phyloP scores from a whole-genome alignment of 2,888 invertebrate genomes.

The Cataglyphis albicans region DNA sequence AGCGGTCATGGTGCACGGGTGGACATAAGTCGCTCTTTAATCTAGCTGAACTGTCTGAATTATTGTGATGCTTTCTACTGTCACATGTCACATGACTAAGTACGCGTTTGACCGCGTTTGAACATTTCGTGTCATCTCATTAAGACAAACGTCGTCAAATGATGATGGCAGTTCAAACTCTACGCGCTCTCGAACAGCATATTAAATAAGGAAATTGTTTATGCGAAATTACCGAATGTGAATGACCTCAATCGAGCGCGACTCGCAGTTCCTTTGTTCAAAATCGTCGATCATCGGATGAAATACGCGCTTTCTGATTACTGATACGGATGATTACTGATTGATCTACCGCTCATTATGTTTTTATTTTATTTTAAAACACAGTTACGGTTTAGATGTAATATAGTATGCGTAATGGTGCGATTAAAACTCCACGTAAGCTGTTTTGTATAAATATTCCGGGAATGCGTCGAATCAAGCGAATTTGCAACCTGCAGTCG shows the following conservation, averaged over 20 bases:
- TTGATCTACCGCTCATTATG: neutral
- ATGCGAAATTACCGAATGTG: conserved; percentile 41
- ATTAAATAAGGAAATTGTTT: conserved; percentile 52
- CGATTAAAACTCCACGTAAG: neutral
- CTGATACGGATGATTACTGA: neutral
- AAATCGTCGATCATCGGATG: conserved; percentile 34
- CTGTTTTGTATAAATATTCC: neutral
- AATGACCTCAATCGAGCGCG: conserved; percentile 33
- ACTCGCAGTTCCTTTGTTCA: conserved; percentile 12
- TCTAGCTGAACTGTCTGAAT: neutral
- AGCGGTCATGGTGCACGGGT: neutral
- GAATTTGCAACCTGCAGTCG: neutral
- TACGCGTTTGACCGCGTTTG: conserved; percentile 51
- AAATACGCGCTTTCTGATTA: neutral
- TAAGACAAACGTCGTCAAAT: conserved; percentile 26
- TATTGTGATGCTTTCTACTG: conserved; percentile 46
- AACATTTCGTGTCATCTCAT: conserved; percentile 38
- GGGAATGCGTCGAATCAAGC: neutral
- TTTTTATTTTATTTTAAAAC: neutral
- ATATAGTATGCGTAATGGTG: too few relatives aligned
- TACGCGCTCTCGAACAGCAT: neutral
- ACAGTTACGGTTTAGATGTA: neutral
- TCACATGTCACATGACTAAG: conserved; percentile 53
- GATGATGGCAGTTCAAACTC: conserved; percentile 7
- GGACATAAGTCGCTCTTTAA: conserved; percentile 25